Base-by-base conservation (phyloP, 2,113 vertebrate genomes). In the Festucalex cinctus region DNA sequence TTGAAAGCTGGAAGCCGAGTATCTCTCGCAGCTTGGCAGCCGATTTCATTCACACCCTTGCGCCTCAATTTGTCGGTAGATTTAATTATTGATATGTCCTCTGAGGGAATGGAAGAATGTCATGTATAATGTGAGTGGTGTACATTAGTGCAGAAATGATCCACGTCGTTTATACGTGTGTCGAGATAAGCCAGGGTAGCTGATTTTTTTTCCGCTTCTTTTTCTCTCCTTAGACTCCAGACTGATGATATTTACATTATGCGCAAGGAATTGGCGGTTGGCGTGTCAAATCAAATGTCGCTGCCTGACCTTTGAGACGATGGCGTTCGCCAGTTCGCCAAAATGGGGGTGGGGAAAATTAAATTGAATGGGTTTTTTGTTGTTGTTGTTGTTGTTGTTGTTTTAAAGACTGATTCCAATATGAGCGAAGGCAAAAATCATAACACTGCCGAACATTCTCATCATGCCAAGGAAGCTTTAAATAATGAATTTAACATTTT, bases 41-140 rank as follows among this genome's bases (percentile, higher is more conserved):
- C 79, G 83, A 88, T 87, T 87, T 85, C 77, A 77, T 83, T 85
- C 77, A 79, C 66, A 59, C 72, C 68, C 74, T 65, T 63, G 61
- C n/a, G 76, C 74, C 1, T 68, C 78, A 75, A 68, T 86, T 81
- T 83, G 71, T 79, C 69, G 36, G 1, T 28, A 87, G 85, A 89
- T 90, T 89, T 88, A 86, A 90, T 89, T 86, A 88, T 88, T 90
- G 83, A 90, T 89, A 83, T 8, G 1, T 80, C 58, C 77, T 83
- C 83, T 82, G 81, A 86, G 63, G 68, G 78, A 76, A 57, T 20
- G 49, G 61, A 69, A 71, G 76, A 57, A 32, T 57, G 54, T 57
- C 54, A 57, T 70, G 69, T 83, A 73, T 83, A 86, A 68, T 79
- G 74, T 39, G 74, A 75, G 68, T 63, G 28, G 26, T 62, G 57